Percentiles rank a stretch among this genome's conserved stretches.
phyloP scores from a whole-genome alignment of 1,140 invertebrate genomes.

The Drosophila ogumai region DNA sequence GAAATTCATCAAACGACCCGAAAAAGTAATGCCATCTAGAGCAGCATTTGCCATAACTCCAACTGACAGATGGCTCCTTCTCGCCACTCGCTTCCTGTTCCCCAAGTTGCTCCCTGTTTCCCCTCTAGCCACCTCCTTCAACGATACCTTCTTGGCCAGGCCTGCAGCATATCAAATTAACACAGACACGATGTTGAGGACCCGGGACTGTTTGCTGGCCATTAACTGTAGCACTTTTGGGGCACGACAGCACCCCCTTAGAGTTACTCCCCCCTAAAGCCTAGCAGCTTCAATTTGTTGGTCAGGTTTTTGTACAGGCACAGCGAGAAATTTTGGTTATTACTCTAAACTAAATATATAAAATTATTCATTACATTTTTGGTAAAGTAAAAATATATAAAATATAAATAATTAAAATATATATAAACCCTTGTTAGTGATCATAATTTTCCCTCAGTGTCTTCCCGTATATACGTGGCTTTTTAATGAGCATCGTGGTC shows the following conservation, averaged over 20 bases:
- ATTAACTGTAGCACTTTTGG: slow-evolving; percentile 82
- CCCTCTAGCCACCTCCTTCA: not conserved
- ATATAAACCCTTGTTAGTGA: not conserved
- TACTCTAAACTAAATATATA: not conserved
- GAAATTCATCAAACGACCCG: slow-evolving; percentile 38
- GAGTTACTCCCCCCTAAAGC: slow-evolving; percentile 16
- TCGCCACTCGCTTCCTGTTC: slow-evolving; percentile 36
- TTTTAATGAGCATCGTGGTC: slow-evolving; percentile 76
- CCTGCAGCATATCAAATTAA: slow-evolving; percentile 81
- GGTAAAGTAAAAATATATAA: not conserved
- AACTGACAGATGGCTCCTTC: slow-evolving; percentile 71
- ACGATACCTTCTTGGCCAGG: slow-evolving; percentile 46
- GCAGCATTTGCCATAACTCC: slow-evolving; percentile 52
- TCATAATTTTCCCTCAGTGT: slow-evolving; percentile 34
- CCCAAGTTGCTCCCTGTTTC: not conserved
- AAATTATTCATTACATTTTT: not conserved
- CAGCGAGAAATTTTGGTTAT: not conserved
- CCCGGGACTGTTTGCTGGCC: slow-evolving; percentile 67
- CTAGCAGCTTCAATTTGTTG: slow-evolving; percentile 70
- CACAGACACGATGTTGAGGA: slow-evolving; percentile 68
- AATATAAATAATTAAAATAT: too few species aligned
- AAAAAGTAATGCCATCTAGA: slow-evolving; percentile 43
- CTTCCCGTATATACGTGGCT: slow-evolving; percentile 40
- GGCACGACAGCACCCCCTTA: slow-evolving; percentile 44
- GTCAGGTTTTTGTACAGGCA: slow-evolving; percentile 62